Conservation (phyloP, 2,888 invertebrate species). For the Exocentrus adspersus region DNA sequence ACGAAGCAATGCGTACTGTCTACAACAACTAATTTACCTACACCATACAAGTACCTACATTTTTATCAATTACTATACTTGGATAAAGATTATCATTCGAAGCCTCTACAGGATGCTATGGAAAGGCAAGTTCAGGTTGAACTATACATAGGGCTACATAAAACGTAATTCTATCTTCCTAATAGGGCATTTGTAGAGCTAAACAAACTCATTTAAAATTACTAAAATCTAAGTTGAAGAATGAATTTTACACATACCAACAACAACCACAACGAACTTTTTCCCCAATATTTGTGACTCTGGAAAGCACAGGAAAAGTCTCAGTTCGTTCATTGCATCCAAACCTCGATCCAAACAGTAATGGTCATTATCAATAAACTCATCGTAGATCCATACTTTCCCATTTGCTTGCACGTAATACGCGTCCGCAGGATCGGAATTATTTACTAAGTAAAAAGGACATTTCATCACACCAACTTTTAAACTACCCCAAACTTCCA, state of each 20-base stretch:
- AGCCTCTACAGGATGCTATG: too few species aligned
- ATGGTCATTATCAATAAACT: slow-evolving; percentile 6
- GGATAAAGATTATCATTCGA: too few species aligned
- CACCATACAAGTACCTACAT: too few species aligned
- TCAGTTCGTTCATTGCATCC: neutral
- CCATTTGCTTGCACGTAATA: slow-evolving; percentile 26
- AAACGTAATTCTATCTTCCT: too few species aligned
- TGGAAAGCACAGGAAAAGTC: slow-evolving; percentile 19
- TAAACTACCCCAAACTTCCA: neutral
- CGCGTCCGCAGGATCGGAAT: slow-evolving; percentile 2
- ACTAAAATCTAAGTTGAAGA: too few species aligned
- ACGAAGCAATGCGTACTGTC: too few species aligned
- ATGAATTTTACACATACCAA: slow-evolving; percentile 28
- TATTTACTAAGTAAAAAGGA: slow-evolving; percentile 5
- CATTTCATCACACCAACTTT: slow-evolving; percentile 23
- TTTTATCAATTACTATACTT: too few species aligned
- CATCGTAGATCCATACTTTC: slow-evolving; percentile 14
- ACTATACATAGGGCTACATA: too few species aligned
- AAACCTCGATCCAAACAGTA: slow-evolving; percentile 26
- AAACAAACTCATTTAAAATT: too few species aligned
- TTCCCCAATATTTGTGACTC: neutral
- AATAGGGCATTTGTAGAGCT: too few species aligned
- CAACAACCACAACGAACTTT: slow-evolving; percentile 11
- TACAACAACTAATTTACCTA: too few species aligned
- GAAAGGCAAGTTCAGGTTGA: too few species aligned